A percentile compares a stretch with the other conserved stretches of the same genome.
These are phyloP conservation scores for Ceraclea dissimilis DNA, from an alignment of 2,888 invertebrate species.

Conservation along the genomic window DNA sequence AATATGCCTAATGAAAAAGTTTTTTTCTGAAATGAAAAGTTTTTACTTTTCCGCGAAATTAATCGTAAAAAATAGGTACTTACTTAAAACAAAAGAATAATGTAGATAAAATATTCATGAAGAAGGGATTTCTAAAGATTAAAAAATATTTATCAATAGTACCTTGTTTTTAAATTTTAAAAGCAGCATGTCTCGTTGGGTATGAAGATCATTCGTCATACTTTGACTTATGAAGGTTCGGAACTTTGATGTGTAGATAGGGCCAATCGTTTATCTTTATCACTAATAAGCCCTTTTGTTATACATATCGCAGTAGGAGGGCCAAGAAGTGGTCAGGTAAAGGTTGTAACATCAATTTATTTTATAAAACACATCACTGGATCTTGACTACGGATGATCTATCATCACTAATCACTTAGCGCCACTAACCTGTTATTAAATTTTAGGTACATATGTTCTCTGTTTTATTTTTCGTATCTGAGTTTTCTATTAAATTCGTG, in stretches of 20 bases:
- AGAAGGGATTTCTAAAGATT: no score
- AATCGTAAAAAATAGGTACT: no score
- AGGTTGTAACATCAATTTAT: background rate
- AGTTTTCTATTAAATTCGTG: background rate
- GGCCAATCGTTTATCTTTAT: conserved; percentile 3
- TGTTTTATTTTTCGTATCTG: background rate
- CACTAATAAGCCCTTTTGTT: conserved; percentile 5
- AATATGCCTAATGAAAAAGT: no score
- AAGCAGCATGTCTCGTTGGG: background rate
- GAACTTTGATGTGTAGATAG: conserved; percentile 4
- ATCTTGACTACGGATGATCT: background rate
- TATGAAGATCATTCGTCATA: conserved; percentile 1
- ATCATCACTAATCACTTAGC: background rate
- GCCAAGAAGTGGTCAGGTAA: background rate
- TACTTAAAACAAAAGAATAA: no score
- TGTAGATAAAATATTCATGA: no score
- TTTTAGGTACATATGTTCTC: background rate
- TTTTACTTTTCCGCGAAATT: no score
- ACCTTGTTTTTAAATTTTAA: background rate
- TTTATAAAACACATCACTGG: background rate
- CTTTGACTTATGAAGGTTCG: background rate
- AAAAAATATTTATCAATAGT: no score
- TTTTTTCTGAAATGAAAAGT: no score
- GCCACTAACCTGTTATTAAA: background rate
- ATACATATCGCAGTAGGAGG: conserved; percentile 4